Evolutionary conservation across 2,113 vertebrate genomes (phyloP).

Genomic region (Gymnobelideus leadbeateri): DNA sequence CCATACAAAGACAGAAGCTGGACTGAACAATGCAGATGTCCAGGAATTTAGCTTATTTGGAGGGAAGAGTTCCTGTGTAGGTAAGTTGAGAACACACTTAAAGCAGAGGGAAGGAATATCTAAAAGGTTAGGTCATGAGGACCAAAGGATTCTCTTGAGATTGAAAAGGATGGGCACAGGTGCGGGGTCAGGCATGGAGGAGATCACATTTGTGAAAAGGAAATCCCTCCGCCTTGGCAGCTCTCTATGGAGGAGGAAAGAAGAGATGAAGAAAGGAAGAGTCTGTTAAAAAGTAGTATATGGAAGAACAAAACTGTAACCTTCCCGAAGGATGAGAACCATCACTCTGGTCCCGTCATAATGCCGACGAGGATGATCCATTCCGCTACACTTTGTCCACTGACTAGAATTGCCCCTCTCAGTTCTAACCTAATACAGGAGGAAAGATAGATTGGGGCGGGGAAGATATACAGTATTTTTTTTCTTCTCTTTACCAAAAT

Average conservation of each 20-base stretch:
- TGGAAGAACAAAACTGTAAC: not conserved
- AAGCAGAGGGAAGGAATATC: constrained; percentile 3
- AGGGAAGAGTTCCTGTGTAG: not conserved
- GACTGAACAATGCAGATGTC: not conserved
- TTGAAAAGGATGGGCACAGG: constrained; percentile 5
- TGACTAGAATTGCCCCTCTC: not conserved
- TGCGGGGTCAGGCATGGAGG: not conserved
- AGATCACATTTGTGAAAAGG: constrained; percentile 37
- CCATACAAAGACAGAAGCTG: not conserved
- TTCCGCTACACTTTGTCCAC: not conserved
- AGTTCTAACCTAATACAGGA: not conserved
- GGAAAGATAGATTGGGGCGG: not conserved
- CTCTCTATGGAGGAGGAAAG: constrained; percentile 31
- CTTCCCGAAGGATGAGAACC: constrained; percentile 31
- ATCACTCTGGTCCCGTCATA: not conserved
- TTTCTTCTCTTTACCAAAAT: constrained; percentile 24
- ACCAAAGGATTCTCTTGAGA: not conserved
- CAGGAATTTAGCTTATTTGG: not conserved
- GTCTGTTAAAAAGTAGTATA: constrained; percentile 2
- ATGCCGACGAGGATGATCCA: constrained; percentile 6
- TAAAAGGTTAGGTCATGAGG: constrained; percentile 22
- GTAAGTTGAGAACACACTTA: not conserved
- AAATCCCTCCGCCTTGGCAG: constrained; percentile 31
- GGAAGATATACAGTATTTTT: not conserved
- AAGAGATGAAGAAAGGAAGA: not conserved